Evolutionary conservation across 2,113 vertebrate genomes (phyloP).

Genomic region (Cyprichromis sp.): DNA sequence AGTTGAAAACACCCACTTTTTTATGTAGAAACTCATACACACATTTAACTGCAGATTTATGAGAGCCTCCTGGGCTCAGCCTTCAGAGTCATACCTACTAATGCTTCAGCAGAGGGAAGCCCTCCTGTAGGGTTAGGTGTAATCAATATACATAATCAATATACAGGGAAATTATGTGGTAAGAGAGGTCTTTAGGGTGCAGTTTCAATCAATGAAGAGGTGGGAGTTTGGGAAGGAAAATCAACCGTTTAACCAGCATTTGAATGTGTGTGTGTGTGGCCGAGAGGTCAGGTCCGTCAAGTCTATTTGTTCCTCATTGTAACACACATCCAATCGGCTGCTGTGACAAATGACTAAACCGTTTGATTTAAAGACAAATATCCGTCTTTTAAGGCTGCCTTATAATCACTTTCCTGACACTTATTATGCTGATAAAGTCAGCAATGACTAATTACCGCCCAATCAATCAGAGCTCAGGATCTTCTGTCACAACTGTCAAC

Average conservation of each 20-base stretch:
- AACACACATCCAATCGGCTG: background rate
- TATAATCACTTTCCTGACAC: background rate
- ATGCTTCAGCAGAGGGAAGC: background rate
- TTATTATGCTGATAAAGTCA: background rate
- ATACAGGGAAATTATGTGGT: constrained; percentile 71
- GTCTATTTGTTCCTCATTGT: background rate
- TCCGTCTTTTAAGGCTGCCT: background rate
- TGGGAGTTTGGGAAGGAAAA: constrained; percentile 55
- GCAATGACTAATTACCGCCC: constrained; percentile 18
- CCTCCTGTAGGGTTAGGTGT: constrained; percentile 53
- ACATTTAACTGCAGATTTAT: background rate
- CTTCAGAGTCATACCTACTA: constrained; percentile 34
- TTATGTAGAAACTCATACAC: background rate
- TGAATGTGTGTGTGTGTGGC: constrained; percentile 54
- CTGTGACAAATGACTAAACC: background rate
- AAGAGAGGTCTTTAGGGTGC: constrained; percentile 60
- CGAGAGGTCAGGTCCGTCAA: constrained; percentile 36
- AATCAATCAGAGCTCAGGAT: constrained; percentile 40
- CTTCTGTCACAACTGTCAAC: constrained; percentile 32
- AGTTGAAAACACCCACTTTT: background rate
- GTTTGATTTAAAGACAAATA: background rate
- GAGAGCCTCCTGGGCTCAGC: constrained; percentile 13
- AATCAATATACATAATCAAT: constrained; percentile 75
- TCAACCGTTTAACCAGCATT: constrained; percentile 42
- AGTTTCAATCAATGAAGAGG: constrained; percentile 62